Evolutionary conservation across 2,797 vertebrate genomes (phyloP), one percentile per base, ranked within the genome.

Genomic region (Buphagus erythrorhynchus): DNA sequence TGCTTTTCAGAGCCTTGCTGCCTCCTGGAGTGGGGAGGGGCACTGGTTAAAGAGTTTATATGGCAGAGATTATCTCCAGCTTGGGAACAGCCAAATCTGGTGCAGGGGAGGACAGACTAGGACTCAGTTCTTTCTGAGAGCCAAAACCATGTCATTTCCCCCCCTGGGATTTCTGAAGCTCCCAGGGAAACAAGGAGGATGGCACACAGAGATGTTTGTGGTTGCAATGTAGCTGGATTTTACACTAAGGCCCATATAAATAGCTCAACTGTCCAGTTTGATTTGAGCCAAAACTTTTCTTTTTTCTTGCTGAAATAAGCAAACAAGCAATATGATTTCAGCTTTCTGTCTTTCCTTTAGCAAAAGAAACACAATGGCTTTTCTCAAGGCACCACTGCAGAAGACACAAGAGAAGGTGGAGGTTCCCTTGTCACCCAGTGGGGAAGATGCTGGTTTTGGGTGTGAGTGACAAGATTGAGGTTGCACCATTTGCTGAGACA

Each of bases 111-210:
- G 45, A 35, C 24, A 54, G 18, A 46, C 26, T 0, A 1, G 5
- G 36, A 48, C 5, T 68, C n/a, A 49, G 9, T 16, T 33, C 15
- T 54, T 51, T 49, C 40, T 62, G 46, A 81, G 40, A 66, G 24
- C 31, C 36, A 63, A 82, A 93, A 38, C 8, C 7, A 3, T 13
- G 49, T 3, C 0, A 8, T 4, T 46, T 51, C 33, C 5, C 0
- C 2, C 16, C 19, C 2, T 20, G 7, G 46, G 29, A 46, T 82
- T 85, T 69, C 67, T 76, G 69, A 63, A 55, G 13, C 20, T 94
- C 11, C 13, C 29, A 22, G n/a, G 33, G 13, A 40, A 49, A 31
- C 21, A 36, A 46, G 31, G 33, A 45, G 28, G 5, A 8, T 57
- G 71, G 18, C n/a, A 61, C 26, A 9, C 46, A 24, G 69, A 31